Evolutionary conservation across 2,113 vertebrate species (phyloP).

Genomic region (Anhinga rufa): DNA sequence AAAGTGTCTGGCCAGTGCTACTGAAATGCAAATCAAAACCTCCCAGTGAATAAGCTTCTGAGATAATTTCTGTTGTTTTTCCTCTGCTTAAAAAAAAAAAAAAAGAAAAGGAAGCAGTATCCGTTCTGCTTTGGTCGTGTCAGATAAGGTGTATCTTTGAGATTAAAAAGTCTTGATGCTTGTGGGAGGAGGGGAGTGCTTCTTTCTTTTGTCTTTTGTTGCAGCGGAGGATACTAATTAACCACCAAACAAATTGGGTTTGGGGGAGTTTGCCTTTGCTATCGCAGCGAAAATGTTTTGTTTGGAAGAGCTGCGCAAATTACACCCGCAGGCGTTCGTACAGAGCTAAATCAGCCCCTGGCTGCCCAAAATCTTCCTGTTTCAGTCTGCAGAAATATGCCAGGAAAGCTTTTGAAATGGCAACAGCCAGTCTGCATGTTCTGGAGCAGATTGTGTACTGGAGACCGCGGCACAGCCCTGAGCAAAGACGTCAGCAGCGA

Average conservation of each 20-base stretch:
- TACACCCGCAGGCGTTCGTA: fast-evolving
- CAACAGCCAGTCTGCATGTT: not conserved
- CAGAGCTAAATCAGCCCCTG: not conserved
- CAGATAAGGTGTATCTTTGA: not conserved
- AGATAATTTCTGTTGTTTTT: not conserved
- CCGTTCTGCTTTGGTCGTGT: not conserved
- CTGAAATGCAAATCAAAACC: not conserved
- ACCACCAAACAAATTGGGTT: not conserved
- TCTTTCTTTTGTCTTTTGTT: not conserved
- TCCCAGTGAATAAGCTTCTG: not conserved
- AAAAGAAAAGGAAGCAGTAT: not conserved
- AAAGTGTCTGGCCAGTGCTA: not conserved
- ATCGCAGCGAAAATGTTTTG: not conserved
- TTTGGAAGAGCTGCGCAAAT: not conserved
- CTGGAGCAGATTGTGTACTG: not conserved
- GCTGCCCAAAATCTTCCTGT: not conserved
- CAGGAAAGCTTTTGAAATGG: not conserved
- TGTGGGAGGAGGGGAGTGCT: not conserved
- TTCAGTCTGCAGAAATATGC: not conserved
- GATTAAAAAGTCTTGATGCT: not conserved
- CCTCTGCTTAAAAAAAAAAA: not conserved
- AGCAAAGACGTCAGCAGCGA: not conserved
- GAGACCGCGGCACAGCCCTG: not conserved
- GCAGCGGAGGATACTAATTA: not conserved
- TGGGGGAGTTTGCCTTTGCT: not conserved